Base-by-base conservation (phyloP, 2,113 vertebrate species). In the Gavialis gangeticus region DNA sequence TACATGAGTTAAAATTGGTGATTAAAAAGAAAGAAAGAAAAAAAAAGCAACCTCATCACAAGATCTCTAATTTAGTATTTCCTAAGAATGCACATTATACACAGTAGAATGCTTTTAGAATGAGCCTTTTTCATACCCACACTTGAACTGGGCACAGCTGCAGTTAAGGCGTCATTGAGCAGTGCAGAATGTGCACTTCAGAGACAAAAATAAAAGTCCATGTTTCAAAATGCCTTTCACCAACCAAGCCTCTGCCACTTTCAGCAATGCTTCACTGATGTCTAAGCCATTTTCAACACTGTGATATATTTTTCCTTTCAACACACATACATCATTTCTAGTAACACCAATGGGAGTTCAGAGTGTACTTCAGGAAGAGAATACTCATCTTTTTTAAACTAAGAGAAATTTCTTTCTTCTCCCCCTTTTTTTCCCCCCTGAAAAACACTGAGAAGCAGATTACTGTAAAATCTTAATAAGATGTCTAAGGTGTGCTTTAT, bases 21-120 rank as follows among this genome's bases (percentile, higher is more conserved):
- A 64, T 59, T 69, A 75, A 94, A 87, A 86, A 37, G 57, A 90
- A 82, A 71, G 4, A 10, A 73, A 30, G 75, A 87, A 85, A 75
- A 46, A 64, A 18, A 22, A 64, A 75, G 58, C 46, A 79, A 75
- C 56, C 3, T 82, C 71, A 19, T 11, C 46, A 84, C 25, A 59
- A 3, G 75, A 6, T 21, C 4, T 27, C 3, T 25, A 89, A 88
- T 12, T 46, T 80, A 55, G 2, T 14, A 64, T 34, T 58, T 87
- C 12, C 54, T 86, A 55, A 82, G 24, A 82, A 69, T 21, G 19
- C 18, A 6, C 66, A 5, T 24, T 80, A 11, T 15, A 75, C 7
- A 13, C 4, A 0, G 0, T 46, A 56, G 27, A 60, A 58, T 75
- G 54, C 30, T 66, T 46, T 7, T 66, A 77, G 46, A 64, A 54